These are phyloP conservation scores for Adela reaumurella DNA, from an alignment of 2,888 invertebrate genomes.

Conservation along the genomic window DNA sequence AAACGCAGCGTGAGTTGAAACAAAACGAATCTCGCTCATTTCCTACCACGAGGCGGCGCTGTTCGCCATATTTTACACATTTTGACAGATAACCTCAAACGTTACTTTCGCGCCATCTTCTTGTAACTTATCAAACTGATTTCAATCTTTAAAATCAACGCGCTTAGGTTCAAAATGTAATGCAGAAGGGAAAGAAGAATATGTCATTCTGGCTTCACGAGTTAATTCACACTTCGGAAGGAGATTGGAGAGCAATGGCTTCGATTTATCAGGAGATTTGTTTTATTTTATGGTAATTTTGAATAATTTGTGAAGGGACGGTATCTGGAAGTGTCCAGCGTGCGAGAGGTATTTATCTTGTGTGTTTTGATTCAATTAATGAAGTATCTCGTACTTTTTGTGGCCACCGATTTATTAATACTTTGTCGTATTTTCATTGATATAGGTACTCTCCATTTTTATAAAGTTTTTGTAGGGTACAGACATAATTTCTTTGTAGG, in stretches of 20 bases:
- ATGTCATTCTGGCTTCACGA: background rate
- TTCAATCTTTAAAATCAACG: background rate
- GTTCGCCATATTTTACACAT: conserved; percentile 25
- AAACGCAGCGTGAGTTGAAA: conserved; percentile 39
- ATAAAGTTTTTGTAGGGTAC: no score
- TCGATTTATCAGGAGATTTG: conserved; percentile 28
- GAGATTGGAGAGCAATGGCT: conserved; percentile 6
- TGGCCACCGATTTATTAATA: background rate
- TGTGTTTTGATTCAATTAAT: background rate
- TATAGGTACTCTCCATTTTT: no score
- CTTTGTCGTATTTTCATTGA: no score
- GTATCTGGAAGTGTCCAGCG: conserved; percentile 16
- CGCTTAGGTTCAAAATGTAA: no score
- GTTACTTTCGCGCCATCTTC: background rate
- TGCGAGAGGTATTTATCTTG: conserved; percentile 14
- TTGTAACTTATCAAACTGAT: background rate
- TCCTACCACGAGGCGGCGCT: conserved; percentile 27
- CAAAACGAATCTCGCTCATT: conserved; percentile 33
- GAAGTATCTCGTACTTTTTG: background rate
- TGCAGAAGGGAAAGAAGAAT: background rate
- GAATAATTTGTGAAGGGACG: conserved; percentile 42
- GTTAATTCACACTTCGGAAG: conserved; percentile 7
- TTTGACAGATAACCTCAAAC: conserved; percentile 27
- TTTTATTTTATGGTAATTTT: conserved; percentile 34
- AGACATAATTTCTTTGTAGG: no score